phyloP scores from a whole-genome alignment of 64 coral and sea anemone species.

The Montipora capricornis region DNA sequence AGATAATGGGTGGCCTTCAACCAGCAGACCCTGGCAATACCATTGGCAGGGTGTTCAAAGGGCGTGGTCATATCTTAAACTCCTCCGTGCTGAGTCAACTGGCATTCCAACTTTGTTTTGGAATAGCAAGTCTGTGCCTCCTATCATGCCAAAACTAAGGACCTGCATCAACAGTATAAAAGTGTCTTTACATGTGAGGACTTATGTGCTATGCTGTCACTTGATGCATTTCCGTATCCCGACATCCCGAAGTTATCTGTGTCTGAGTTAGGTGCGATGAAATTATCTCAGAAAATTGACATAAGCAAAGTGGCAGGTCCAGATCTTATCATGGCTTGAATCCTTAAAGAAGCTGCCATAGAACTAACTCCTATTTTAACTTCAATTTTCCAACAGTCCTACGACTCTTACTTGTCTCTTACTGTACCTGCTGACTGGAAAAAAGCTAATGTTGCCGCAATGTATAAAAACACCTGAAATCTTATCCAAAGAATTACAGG shows the following conservation, averaged over 20 bases:
- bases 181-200: constrained; percentile 30
- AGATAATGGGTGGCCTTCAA: constrained; percentile 8
- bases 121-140: not conserved
- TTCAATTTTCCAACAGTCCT: constrained; percentile 17
- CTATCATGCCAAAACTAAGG: not conserved
- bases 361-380: constrained; percentile 11
- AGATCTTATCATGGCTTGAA: not conserved
- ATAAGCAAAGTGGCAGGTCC: not conserved
- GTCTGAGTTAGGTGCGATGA: not conserved
- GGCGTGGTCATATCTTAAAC: constrained; percentile 43
- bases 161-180: not conserved
- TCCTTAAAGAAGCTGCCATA: not conserved
- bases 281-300: not conserved
- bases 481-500: constrained; percentile 39
- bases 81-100: constrained; percentile 15
- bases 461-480: constrained; percentile 21
- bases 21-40: not conserved
- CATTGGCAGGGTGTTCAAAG: constrained; percentile 20
- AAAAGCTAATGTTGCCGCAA: constrained; percentile 21
- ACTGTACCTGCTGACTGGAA: constrained; percentile 8
- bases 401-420: not conserved
- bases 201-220: not conserved
- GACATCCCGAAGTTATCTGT: not conserved
- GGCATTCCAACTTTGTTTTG: constrained; percentile 28
- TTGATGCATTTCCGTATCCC: constrained; percentile 5